phyloP scores from a whole-genome alignment of 2,797 vertebrate species.

The Emydoidea blandingii region DNA sequence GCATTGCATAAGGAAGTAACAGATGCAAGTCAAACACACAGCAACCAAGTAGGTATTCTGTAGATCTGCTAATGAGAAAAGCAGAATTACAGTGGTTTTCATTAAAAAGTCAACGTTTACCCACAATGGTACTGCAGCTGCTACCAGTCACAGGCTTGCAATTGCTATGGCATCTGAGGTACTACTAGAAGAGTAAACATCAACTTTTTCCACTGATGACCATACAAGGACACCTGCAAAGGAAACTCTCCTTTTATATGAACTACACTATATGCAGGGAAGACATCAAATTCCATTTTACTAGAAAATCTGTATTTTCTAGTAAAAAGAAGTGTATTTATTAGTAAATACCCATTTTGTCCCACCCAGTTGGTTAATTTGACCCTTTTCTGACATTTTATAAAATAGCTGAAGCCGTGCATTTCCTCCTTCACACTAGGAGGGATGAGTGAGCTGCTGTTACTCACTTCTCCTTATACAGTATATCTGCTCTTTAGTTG shows the following conservation, averaged over 20 bases:
- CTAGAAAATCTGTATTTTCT: not conserved
- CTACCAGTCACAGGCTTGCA: not conserved
- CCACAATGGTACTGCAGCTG: fast-evolving
- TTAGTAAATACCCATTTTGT: not conserved
- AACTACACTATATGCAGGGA: not conserved
- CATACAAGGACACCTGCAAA: not conserved
- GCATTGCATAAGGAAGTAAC: not conserved
- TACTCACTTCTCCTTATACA: not conserved
- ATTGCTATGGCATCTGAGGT: not conserved
- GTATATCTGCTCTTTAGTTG: not conserved
- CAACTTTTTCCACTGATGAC: not conserved
- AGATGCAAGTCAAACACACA: slow-evolving; percentile 22
- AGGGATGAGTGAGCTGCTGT: not conserved
- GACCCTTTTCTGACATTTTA: not conserved
- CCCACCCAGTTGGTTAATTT: not conserved
- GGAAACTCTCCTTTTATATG: not conserved
- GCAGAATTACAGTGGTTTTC: not conserved
- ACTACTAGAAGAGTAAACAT: not conserved
- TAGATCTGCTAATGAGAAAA: slow-evolving; percentile 6
- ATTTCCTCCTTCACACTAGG: not conserved
- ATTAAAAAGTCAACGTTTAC: not conserved
- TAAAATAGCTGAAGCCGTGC: not conserved
- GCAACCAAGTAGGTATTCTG: slow-evolving; percentile 22
- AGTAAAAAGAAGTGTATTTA: fast-evolving
- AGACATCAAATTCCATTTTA: not conserved